Base-by-base conservation (phyloP, 2,888 invertebrate genomes). In the Mamestra brassicae region DNA sequence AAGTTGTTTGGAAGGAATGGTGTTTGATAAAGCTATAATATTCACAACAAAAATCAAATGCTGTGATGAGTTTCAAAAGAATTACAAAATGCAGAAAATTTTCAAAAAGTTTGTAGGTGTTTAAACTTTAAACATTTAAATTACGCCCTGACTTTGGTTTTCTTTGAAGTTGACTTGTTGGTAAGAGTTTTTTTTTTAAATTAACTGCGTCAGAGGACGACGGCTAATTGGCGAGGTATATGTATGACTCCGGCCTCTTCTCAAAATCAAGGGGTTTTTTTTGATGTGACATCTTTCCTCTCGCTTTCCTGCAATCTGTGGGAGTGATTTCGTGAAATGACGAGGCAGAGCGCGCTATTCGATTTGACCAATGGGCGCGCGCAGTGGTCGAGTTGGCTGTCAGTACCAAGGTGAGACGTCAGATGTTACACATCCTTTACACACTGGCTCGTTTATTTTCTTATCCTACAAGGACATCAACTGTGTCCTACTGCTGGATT, bases 111-210 rank as follows among this genome's bases (percentile, higher is more conserved):
- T 1, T 60, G 17, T 11, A 26, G 1, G 15, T 5, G 38, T 54
- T 60, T 34, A 47, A 58, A 34, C 26, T 61, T 73, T 69, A 7
- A 15, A 55, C 47, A 34, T 73, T 36, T 17, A 47, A 50, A 74
- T 4, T 50, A 36, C 10, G 17, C 13, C 50, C 11, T 58, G 55
- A 69, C 61, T 55, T 69, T 62, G 1, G 2, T 8, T 54, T 55
- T 7, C 26, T 54, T 34, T 54, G 6, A 61, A 61, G 26, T 26
- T 26, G 26, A 26, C 26, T 26, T 26, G 26, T 26, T 26, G 0
- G 26, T 26, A 1, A 45, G 60, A 36, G 71, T 34, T 7, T n/a
- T 11, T 52, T 45, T 36, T 38, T 11, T 36, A 36, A 52, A 15
- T 58, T 13, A 54, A 64, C 8, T 3, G 7, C 17, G 26, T 26